Percentiles rank a stretch among this genome's conserved stretches.
Conservation (phyloP, 2,113 vertebrate genomes). For the Cynopterus brachyotis region DNA sequence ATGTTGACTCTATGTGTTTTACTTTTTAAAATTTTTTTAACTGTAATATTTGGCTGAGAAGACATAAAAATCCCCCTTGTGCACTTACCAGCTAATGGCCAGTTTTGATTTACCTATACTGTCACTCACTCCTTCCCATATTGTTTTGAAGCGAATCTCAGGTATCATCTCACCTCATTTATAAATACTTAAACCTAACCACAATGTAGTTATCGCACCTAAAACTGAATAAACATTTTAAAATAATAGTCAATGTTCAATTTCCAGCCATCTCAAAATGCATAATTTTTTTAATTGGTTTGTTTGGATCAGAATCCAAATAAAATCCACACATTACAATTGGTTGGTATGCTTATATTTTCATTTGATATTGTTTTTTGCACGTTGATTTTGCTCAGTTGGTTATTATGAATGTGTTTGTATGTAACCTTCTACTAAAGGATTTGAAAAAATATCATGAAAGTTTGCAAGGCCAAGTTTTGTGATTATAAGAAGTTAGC, state of each 20-base stretch:
- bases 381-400: conserved; percentile 27
- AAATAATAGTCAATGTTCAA: background rate
- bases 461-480: conserved; percentile 59
- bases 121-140: background rate
- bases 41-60: background rate
- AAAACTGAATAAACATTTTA: background rate
- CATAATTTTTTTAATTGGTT: background rate
- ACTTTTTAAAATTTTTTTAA: background rate
- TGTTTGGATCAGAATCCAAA: background rate
- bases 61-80: background rate
- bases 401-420: conserved; percentile 55
- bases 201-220: background rate
- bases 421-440: conserved; percentile 40
- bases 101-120: background rate
- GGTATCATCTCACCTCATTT: background rate
- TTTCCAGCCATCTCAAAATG: background rate
- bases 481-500: conserved; percentile 69
- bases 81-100: background rate
- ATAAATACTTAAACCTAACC: conserved; percentile 6
- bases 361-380: conserved; percentile 11
- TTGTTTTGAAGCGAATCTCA: conserved; percentile 22
- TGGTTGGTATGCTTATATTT: background rate
- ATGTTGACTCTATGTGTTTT: background rate
- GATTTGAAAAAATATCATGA: conserved; percentile 60
- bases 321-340: background rate